phyloP scores from a whole-genome alignment of 2,888 invertebrate species.

The Cephus nigrinus region DNA sequence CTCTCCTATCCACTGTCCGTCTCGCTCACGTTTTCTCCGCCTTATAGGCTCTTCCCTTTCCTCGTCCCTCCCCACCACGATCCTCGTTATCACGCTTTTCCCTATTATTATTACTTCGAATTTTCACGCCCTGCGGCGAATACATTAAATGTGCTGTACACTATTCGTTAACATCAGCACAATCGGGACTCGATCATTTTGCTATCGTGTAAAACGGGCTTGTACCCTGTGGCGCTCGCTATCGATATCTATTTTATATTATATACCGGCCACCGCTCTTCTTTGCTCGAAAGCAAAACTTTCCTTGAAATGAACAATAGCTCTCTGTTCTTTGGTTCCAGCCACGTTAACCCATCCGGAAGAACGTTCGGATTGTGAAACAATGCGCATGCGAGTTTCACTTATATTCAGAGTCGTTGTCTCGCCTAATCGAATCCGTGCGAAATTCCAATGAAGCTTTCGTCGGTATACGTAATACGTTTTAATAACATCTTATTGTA shows the following conservation, averaged over 20 bases:
- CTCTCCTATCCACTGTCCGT: slow-evolving; percentile 13
- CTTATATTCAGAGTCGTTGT: not conserved
- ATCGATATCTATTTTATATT: too few species aligned
- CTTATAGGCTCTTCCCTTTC: not conserved
- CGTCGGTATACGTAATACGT: not conserved
- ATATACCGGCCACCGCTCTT: not conserved
- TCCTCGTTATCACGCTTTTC: slow-evolving; percentile 45
- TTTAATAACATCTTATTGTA: not conserved
- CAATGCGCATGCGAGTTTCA: not conserved
- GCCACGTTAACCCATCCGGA: not conserved
- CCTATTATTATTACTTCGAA: slow-evolving; percentile 51
- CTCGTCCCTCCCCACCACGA: not conserved
- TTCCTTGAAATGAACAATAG: not conserved
- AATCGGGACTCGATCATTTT: not conserved
- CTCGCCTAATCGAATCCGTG: not conserved
- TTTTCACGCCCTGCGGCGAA: slow-evolving; percentile 34
- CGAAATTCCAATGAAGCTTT: not conserved
- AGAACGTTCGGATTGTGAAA: not conserved
- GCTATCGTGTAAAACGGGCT: not conserved
- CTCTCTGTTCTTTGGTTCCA: not conserved
- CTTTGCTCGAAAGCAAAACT: not conserved
- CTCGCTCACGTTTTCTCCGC: not conserved
- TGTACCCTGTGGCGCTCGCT: not conserved
- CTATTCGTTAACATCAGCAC: slow-evolving; percentile 22
- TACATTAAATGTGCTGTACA: slow-evolving; percentile 32